Conservation (phyloP, 2,888 invertebrate genomes). For the Agonopterix alstromeriana region DNA sequence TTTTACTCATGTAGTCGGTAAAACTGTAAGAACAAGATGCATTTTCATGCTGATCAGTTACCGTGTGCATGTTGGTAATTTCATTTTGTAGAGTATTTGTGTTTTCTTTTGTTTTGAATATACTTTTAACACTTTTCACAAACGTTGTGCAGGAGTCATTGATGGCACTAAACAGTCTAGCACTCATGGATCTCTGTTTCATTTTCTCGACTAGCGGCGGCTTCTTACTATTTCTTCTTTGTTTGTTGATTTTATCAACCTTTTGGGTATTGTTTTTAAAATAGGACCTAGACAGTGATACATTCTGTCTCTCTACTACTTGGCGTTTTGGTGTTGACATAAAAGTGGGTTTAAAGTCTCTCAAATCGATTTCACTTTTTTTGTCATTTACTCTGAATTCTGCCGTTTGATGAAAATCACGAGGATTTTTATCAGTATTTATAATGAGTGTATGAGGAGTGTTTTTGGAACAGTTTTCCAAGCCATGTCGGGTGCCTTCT, state of each 20-base stretch:
- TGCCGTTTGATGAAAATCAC: no score
- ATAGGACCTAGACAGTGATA: not conserved
- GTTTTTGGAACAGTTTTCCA: no score
- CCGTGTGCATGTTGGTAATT: not conserved
- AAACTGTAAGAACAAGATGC: conserved; percentile 41
- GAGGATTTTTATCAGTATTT: no score
- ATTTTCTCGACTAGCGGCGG: conserved; percentile 14
- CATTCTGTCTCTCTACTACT: not conserved
- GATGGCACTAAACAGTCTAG: conserved; percentile 43
- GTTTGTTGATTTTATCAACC: conserved; percentile 5
- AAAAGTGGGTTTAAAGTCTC: conserved; percentile 36
- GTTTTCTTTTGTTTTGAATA: conserved; percentile 33
- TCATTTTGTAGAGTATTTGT: not conserved
- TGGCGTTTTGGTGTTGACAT: conserved; percentile 42
- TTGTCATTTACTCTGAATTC: no score
- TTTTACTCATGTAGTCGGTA: conserved; percentile 48
- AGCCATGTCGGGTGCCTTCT: no score
- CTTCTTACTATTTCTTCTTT: conserved; percentile 1
- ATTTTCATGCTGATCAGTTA: conserved; percentile 2
- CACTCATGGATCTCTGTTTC: conserved; percentile 33
- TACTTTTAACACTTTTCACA: conserved; percentile 47
- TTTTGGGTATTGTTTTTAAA: not conserved
- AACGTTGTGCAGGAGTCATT: conserved; percentile 55
- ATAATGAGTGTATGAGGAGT: no score
- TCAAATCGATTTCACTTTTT: conserved; percentile 1